These are phyloP conservation scores for Plebejus argus DNA, from an alignment of 2,888 invertebrate genomes.

Conservation along the genomic window DNA sequence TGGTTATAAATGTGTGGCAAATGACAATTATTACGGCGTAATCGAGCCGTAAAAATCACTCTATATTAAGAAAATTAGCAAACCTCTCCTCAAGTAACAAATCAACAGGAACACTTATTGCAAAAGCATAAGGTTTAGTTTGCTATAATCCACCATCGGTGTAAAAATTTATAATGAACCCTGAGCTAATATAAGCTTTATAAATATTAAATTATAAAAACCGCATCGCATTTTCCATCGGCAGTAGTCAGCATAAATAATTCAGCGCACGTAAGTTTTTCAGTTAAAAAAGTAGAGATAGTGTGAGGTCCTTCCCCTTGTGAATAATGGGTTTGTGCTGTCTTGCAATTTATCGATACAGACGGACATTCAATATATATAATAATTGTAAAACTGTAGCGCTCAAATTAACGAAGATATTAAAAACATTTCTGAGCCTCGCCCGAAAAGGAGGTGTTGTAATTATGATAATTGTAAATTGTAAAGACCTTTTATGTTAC, in stretches of 20 bases:
- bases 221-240: conserved; percentile 43
- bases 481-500: conserved; percentile 17
- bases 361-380: background rate
- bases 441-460: conserved; percentile 7
- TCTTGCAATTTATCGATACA: conserved; percentile 16
- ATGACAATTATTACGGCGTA: background rate
- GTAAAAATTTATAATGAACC: conserved; percentile 31
- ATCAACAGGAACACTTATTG: background rate
- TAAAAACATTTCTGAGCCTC: background rate
- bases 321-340: conserved; percentile 33
- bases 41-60: background rate
- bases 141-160: conserved; percentile 13
- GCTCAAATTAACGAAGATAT: conserved; percentile 9
- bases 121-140: background rate
- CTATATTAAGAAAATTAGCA: background rate
- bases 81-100: background rate
- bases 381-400: background rate
- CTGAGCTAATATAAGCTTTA: conserved; percentile 25
- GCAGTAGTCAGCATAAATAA: conserved; percentile 50
- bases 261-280: conserved; percentile 43
- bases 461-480: conserved; percentile 22
- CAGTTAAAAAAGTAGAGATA: conserved; percentile 37
- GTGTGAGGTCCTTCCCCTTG: conserved; percentile 36
- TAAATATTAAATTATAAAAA: conserved; percentile 38
- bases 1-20: background rate